A percentile compares a stretch with the other conserved stretches of the same genome.
phyloP scores from a whole-genome alignment of 2,113 vertebrate species.

The Plectropomus leopardus region DNA sequence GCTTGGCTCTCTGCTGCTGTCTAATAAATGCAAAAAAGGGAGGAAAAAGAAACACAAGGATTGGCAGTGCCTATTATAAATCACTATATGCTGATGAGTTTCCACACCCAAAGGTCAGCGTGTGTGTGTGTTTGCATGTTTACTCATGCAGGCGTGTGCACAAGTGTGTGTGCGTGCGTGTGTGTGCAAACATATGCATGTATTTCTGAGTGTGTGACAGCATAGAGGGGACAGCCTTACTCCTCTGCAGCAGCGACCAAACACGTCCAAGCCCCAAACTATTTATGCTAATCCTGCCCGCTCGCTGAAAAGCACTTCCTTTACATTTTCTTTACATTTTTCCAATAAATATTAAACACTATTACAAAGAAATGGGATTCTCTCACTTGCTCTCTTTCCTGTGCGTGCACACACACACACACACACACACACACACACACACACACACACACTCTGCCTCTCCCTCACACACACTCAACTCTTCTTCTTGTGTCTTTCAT shows the following conservation, averaged over 20 bases:
- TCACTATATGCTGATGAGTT: constrained; percentile 77
- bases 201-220: constrained; percentile 29
- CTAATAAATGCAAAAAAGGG: constrained; percentile 56
- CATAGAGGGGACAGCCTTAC: constrained; percentile 57
- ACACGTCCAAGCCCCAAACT: constrained; percentile 81
- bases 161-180: constrained; percentile 23
- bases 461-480: constrained; percentile 43
- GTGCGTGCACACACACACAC: constrained; percentile 7
- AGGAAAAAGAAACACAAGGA: constrained; percentile 42
- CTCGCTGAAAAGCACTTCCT: constrained; percentile 81
- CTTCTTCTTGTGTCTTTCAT: constrained; percentile 58
- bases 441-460: constrained; percentile 20
- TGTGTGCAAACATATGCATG: constrained; percentile 45
- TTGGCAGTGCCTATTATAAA: constrained; percentile 70
- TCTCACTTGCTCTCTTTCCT: constrained; percentile 53
- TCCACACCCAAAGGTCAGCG: constrained; percentile 70
- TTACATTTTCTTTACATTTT: constrained; percentile 87
- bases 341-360: constrained; percentile 90
- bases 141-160: constrained; percentile 63
- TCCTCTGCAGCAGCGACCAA: constrained; percentile 69
- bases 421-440: constrained; percentile 19
- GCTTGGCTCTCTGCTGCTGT: constrained; percentile 5
- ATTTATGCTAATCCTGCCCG: constrained; percentile 86
- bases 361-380: constrained; percentile 87
- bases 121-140: constrained; percentile 68